Base-by-base conservation (phyloP, 35 echinoderm and acorn worm species). In the Eucidaris tribuloides region DNA sequence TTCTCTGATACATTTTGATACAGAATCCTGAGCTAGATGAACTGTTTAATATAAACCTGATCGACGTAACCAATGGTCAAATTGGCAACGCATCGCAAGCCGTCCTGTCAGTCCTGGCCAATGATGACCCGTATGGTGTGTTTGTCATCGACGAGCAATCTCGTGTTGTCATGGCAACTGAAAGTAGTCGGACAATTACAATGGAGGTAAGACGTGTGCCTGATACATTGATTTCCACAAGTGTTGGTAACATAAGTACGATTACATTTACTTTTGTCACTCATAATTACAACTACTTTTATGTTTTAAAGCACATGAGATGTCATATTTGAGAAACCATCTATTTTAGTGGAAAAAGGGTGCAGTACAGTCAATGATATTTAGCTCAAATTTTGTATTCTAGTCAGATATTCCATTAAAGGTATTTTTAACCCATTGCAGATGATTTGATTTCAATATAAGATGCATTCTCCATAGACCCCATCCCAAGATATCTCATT, bases 1-100 rank as follows among this genome's bases (percentile, higher is more conserved):
- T n/a, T n/a, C n/a, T n/a, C n/a, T n/a, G n/a, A n/a, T n/a, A n/a
- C 32, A 35, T 88, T 13, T 65, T 36, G 33, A 39, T 68, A 20
- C 70, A 99, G 96, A 32, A 87, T 46, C 96, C 96, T 14, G 90
- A 99, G 77, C 70, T 99, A 24, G 96, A 99, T 84, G 96, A 99
- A 43, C 49, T 81, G 9, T 99, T 99, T 50, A 66, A 38, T 18
- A 81, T 99, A 4, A 49, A 84, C 9, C 86, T 99, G 14, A 80
- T 42, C 11, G 58, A 39, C 24, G 46, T 36, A 3, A 81, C 78
- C 45, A 45, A 58, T 64, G 96, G 96, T 81, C 46, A 41, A 15
- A 79, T 99, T 49, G 90, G 96, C 17, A 79, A 87, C 42, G 42
- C 78, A 24, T 33, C 44, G 4, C 31, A 86, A 45, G 83, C 96